Evolutionary conservation across 2,888 invertebrate species (phyloP).

Genomic region (Polyploca ridens): DNA sequence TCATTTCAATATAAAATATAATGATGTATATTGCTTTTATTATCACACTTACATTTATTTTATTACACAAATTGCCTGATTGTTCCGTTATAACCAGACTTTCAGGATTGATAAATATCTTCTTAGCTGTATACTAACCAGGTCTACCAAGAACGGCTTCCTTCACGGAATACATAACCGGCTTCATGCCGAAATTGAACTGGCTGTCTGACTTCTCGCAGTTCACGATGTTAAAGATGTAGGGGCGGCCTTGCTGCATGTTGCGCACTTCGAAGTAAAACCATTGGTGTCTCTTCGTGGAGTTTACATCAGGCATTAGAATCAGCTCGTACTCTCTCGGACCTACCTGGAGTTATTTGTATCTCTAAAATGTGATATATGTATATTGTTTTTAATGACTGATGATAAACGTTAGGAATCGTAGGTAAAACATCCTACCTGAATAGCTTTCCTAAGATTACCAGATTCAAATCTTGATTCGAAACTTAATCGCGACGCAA

Average conservation of each 20-base stretch:
- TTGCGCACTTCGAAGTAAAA: constrained; percentile 95
- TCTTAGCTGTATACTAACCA: constrained; percentile 55
- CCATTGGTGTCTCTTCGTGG: constrained; percentile 92
- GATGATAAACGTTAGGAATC: background rate
- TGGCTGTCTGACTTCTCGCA: constrained; percentile 94
- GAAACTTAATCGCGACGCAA: constrained; percentile 85
- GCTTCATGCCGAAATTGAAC: constrained; percentile 95
- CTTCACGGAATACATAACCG: constrained; percentile 92
- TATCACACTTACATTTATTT: too few relatives aligned
- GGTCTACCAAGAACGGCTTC: constrained; percentile 85
- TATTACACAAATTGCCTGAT: too few relatives aligned
- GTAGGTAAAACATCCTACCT: constrained; percentile 72
- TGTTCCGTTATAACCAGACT: too few relatives aligned
- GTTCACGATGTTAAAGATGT: constrained; percentile 94
- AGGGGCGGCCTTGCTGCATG: constrained; percentile 88
- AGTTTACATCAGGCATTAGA: constrained; percentile 92
- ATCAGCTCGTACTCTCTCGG: constrained; percentile 92
- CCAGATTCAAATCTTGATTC: constrained; percentile 95
- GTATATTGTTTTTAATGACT: background rate
- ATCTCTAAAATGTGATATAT: constrained; percentile 13
- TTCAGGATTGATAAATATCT: background rate
- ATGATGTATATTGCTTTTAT: too few relatives aligned
- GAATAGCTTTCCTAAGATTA: constrained; percentile 92
- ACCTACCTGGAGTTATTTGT: constrained; percentile 84
- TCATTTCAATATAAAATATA: too few relatives aligned